These are phyloP conservation scores for Chauna torquata DNA, from an alignment of 2,113 vertebrate genomes.

Conservation along the genomic window DNA sequence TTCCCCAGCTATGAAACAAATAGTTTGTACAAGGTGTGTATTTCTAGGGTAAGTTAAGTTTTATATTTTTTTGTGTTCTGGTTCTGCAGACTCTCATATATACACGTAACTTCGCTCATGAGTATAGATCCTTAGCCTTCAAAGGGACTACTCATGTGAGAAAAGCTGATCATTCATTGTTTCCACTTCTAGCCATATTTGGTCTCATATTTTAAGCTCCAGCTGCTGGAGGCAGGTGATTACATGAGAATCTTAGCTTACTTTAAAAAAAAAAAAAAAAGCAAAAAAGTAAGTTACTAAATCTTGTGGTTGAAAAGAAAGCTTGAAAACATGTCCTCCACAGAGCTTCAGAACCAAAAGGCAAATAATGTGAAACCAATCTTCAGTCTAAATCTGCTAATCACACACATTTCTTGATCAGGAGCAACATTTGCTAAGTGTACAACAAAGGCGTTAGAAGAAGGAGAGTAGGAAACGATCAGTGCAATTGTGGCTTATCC, in stretches of 20 bases:
- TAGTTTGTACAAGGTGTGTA: not conserved
- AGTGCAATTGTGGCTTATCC: not conserved
- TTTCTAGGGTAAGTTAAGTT: not conserved
- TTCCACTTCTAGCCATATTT: slow-evolving; percentile 49
- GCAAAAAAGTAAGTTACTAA: not conserved
- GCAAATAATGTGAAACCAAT: not conserved
- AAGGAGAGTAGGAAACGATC: not conserved
- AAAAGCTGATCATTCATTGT: slow-evolving; percentile 42
- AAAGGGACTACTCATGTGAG: slow-evolving; percentile 49
- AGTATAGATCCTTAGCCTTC: not conserved
- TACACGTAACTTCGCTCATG: not conserved
- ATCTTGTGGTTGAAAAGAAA: slow-evolving; percentile 16
- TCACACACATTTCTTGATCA: not conserved
- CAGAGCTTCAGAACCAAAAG: not conserved
- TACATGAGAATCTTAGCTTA: slow-evolving; percentile 4
- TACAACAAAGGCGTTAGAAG: not conserved
- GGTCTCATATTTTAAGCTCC: not conserved
- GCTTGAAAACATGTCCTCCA: not conserved
- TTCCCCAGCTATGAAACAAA: not conserved
- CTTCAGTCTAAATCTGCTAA: not conserved
- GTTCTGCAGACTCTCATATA: not conserved
- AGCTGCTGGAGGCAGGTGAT: slow-evolving; percentile 15
- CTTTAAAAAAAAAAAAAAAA: not conserved
- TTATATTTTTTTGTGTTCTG: not conserved
- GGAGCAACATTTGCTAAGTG: not conserved